These are phyloP conservation scores for Myotis myotis DNA, from an alignment of 2,797 vertebrate genomes.

Conservation along the genomic window DNA sequence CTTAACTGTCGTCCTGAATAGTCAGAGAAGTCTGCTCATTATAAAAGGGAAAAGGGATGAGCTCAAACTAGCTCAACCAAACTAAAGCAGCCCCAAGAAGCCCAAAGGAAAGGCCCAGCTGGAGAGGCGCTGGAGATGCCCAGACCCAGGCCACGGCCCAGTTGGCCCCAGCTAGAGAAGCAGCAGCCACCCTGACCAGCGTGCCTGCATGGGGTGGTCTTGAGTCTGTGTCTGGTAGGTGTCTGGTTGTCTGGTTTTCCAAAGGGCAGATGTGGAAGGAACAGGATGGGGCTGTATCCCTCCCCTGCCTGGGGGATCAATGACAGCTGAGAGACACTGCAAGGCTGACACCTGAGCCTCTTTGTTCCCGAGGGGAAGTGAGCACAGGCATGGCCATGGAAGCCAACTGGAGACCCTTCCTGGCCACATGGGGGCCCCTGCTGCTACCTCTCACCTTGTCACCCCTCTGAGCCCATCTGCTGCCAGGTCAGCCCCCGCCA, in stretches of 20 bases:
- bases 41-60: background rate
- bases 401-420: constrained; percentile 48
- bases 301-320: constrained; percentile 62
- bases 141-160: background rate
- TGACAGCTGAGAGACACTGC: constrained; percentile 72
- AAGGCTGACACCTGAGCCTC: constrained; percentile 77
- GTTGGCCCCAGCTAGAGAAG: background rate
- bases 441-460: background rate
- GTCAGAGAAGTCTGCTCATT: background rate
- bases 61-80: background rate
- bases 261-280: constrained; percentile 45
- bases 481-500: background rate
- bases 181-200: background rate
- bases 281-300: constrained; percentile 2
- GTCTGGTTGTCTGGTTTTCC: constrained; percentile 25
- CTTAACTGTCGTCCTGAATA: background rate
- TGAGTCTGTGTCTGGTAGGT: background rate
- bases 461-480: background rate
- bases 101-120: background rate
- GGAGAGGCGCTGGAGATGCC: background rate
- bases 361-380: constrained; percentile 69
- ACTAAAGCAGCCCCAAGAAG: background rate
- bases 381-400: constrained; percentile 71
- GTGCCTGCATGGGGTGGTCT: background rate
- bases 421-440: background rate